A percentile compares a stretch with the other conserved stretches of the same genome.
Evolutionary conservation across 92 coral and sea anemone genomes (phyloP).

Genomic region (Phenganax stokvisi): DNA sequence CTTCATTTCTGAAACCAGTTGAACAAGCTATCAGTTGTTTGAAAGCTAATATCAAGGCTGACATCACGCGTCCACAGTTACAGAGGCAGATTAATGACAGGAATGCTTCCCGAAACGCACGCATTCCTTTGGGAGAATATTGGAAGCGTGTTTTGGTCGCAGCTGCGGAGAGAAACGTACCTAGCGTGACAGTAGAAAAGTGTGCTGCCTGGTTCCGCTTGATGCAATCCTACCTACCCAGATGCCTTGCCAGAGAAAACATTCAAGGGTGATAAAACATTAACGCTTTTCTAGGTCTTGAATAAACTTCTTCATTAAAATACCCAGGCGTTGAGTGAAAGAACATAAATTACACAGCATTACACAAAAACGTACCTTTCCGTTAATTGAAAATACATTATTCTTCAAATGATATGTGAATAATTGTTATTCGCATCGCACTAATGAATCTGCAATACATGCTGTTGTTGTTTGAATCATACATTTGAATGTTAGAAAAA

Average conservation of each 20-base stretch:
- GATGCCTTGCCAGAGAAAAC: neutral
- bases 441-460: neutral
- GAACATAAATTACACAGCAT: too few relatives aligned
- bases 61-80: slow-evolving; percentile 46
- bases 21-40: slow-evolving; percentile 52
- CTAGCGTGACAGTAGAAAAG: slow-evolving; percentile 22
- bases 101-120: slow-evolving; percentile 25
- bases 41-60: slow-evolving; percentile 56
- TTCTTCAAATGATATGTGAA: neutral
- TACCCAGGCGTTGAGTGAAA: neutral
- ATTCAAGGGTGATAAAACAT: slow-evolving; percentile 1
- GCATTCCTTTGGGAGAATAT: slow-evolving; percentile 30
- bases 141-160: slow-evolving; percentile 5
- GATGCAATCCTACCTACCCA: slow-evolving; percentile 26
- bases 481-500: too few relatives aligned
- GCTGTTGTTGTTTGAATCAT: too few relatives aligned
- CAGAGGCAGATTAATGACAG: slow-evolving; percentile 19
- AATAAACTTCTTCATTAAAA: neutral
- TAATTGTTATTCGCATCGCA: neutral
- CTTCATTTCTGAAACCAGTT: slow-evolving; percentile 47
- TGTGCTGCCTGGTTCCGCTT: slow-evolving; percentile 36
- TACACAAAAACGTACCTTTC: too few relatives aligned
- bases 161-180: slow-evolving; percentile 28
- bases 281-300: neutral
- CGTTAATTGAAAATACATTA: too few relatives aligned